Base-by-base conservation (phyloP, 1,140 invertebrate species). In the Eulimnadia texana region DNA sequence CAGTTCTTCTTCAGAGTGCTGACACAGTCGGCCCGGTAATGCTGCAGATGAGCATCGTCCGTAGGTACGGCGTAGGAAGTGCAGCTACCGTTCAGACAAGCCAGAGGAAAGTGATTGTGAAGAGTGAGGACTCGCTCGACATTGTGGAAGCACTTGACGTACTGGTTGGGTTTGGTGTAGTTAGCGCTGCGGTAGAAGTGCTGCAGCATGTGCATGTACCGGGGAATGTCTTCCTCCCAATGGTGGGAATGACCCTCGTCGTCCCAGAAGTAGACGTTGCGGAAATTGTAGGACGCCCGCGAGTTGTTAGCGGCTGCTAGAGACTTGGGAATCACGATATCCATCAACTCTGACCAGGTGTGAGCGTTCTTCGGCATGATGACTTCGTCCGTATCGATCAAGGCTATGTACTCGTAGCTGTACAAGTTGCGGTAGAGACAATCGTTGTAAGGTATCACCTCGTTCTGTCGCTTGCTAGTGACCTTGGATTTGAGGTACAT, bases 361-460 rank as follows among this genome's bases (percentile, higher is more conserved):
- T 72, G 69, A 52, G 84, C 80, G 63, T 84, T 79, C 19, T 93
- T 75, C 1, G 93, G 93, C 83, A 96, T 92, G 64, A 96, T 94
- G 33, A 96, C 85, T 72, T 97, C 93, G 71, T 97, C 93, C 50
- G 91, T 89, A 69, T 97, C 93, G 22, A 96, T 74, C n/a, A 97
- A 74, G 0, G 88, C 88, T 28, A 96, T 84, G 73, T 92, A 94
- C 55, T 90, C 82, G 71, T 94, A 95, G 49, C 83, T 78, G 70
- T 93, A 93, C 74, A 93, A 80, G 70, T 94, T 88, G 66, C 92
- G 86, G 74, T 97, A 96, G 3, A 97, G 78, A 69, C 93, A 97
- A 70, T 97, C 93, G 72, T 97, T 97, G 77, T 96, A 96, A 0
- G 93, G 92, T 66, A 96, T 93, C 33, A 97, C 77, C 72, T 96